Evolutionary conservation across 2,113 vertebrate genomes (phyloP).

Genomic region (Phoenicopterus ruber): DNA sequence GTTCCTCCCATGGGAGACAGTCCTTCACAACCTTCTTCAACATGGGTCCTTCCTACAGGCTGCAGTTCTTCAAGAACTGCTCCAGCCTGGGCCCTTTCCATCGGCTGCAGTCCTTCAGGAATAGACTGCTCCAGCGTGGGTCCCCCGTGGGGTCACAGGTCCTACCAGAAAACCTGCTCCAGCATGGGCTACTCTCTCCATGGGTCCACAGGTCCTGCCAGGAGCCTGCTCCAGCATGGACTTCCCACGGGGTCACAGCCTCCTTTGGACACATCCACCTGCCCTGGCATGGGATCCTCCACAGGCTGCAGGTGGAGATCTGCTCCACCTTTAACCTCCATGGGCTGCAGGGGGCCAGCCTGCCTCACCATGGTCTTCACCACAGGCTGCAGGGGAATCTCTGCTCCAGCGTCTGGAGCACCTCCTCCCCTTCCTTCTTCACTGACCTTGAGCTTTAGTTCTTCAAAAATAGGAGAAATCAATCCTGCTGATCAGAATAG

Average conservation of each 20-base stretch:
- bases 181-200: neutral
- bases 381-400: neutral
- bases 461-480: too few relatives aligned
- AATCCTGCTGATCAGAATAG: neutral
- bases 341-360: neutral
- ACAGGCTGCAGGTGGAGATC: rapidly evolving
- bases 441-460: neutral
- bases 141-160: too few relatives aligned
- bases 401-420: rapidly evolving
- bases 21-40: neutral
- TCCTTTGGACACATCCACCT: neutral
- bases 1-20: neutral
- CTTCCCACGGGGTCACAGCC: neutral
- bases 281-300: rapidly evolving
- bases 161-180: neutral
- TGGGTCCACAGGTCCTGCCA: neutral
- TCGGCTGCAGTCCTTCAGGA: neutral
- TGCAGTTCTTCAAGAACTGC: neutral
- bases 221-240: rapidly evolving
- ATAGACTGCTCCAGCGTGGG: rapidly evolving
- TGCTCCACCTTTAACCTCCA: neutral
- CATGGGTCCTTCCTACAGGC: neutral
- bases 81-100: neutral
- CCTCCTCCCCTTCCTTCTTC: neutral
- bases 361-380: neutral